Base-by-base conservation (phyloP, 2,888 invertebrate genomes). In the Pheosia gnoma region DNA sequence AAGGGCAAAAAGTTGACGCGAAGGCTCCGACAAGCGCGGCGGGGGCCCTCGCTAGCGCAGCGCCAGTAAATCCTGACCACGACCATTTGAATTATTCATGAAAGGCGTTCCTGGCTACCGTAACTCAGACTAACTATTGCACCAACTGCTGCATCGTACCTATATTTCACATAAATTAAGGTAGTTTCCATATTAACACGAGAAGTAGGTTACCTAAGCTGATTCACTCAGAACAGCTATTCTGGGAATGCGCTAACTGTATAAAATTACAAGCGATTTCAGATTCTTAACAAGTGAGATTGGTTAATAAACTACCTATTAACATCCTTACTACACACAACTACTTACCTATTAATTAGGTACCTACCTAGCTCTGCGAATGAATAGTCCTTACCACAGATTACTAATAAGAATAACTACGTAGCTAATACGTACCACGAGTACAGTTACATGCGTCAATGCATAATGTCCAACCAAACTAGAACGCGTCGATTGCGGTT, bases 81-180 rank as follows among this genome's bases (percentile, higher is more conserved):
- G 75, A 78, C 78, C 71, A 70, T 74, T 66, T 90, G 86, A 87
- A 89, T 90, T 84, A 90, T 91, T 87, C 88, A 90, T 87, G 78
- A 85, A 83, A 75, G 78, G 79, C 78, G 81, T 74, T 75, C 69
- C 61, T 68, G 65, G 69, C 61, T 68, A 64, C 66, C 70, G 70
- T 67, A 78, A 69, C 70, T 74, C 72, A 67, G 61, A 58, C 59
- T 60, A 58, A 67, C 68, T 71, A 72, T 69, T 74, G 69, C 75
- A 74, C 64, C 65, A 69, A 71, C 69, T 67, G 62, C 66, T 66
- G 61, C 59, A 68, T 66, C 59, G 41, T 60, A 67, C 65, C 45
- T 62, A 58, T 62, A 61, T 60, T 62, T 10, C 25, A 39, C 59
- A 55, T 57, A 51, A 60, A 51, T 56, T 9, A n/a, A 59, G 57